Conservation (phyloP, 2,888 invertebrate species). For the Acronicta leporina region DNA sequence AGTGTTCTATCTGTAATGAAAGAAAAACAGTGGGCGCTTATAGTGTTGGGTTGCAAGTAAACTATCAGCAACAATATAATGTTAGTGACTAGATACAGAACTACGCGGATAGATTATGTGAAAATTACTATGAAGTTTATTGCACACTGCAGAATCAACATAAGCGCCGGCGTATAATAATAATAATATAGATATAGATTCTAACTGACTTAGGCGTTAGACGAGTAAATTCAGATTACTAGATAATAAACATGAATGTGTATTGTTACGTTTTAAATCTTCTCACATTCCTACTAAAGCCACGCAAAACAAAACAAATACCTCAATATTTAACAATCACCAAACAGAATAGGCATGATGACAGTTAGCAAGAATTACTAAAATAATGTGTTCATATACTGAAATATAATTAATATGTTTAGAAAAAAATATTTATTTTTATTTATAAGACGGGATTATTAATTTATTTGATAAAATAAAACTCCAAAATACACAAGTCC, state of each 20-base stretch:
- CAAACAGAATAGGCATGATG: too few species aligned
- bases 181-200: neutral
- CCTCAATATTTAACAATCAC: constrained; percentile 1
- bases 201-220: neutral
- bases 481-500: too few species aligned
- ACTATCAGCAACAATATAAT: constrained; percentile 23
- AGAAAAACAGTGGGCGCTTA: constrained; percentile 38
- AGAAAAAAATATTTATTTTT: too few species aligned
- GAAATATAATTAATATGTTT: too few species aligned
- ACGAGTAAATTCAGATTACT: too few species aligned
- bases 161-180: neutral
- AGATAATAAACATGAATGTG: too few species aligned
- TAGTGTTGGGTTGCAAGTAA: constrained; percentile 22
- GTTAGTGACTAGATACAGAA: neutral
- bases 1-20: constrained; percentile 43
- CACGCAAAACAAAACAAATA: neutral
- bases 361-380: too few species aligned
- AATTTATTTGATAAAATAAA: too few species aligned
- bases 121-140: neutral
- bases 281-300: neutral
- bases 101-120: too few species aligned
- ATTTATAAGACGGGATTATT: too few species aligned
- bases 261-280: too few species aligned
- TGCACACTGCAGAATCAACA: neutral
- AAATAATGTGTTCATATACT: too few species aligned